phyloP scores from a whole-genome alignment of 2,888 invertebrate genomes.

The Aporophyla nigra region DNA sequence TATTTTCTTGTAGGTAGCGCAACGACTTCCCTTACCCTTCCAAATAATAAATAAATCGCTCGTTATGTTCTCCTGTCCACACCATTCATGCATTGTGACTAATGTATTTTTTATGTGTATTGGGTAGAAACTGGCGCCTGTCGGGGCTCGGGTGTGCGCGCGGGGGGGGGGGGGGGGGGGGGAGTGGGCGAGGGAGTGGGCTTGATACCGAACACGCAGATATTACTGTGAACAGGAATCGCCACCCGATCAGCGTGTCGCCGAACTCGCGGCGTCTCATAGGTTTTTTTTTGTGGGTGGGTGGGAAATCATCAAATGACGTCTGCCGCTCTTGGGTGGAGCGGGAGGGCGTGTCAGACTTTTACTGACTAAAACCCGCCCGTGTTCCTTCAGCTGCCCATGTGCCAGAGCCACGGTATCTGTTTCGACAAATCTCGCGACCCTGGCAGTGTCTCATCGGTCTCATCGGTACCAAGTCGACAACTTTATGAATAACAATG shows the following conservation, averaged over 20 bases:
- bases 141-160: neutral
- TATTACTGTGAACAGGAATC: constrained; percentile 29
- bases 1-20: neutral
- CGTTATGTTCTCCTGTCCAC: constrained; percentile 56
- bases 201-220: constrained; percentile 25
- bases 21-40: constrained; percentile 6
- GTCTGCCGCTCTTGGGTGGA: too few species aligned
- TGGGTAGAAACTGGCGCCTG: neutral
- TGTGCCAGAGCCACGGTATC: too few species aligned
- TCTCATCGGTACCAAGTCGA: neutral
- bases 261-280: neutral
- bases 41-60: constrained; percentile 50
- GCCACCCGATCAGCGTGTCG: neutral
- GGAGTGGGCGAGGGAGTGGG: neutral
- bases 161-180: neutral
- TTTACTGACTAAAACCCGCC: too few species aligned
- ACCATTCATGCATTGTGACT: constrained; percentile 64
- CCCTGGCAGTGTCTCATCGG: neutral
- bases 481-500: constrained; percentile 15
- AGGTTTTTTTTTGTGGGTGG: too few species aligned
- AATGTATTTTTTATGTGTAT: constrained; percentile 63
- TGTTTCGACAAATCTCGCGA: neutral
- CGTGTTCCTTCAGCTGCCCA: too few species aligned
- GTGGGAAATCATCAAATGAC: too few species aligned
- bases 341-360: too few species aligned